Evolutionary conservation across 2,797 vertebrate genomes (phyloP).

Genomic region (Molossus alvarezi): DNA sequence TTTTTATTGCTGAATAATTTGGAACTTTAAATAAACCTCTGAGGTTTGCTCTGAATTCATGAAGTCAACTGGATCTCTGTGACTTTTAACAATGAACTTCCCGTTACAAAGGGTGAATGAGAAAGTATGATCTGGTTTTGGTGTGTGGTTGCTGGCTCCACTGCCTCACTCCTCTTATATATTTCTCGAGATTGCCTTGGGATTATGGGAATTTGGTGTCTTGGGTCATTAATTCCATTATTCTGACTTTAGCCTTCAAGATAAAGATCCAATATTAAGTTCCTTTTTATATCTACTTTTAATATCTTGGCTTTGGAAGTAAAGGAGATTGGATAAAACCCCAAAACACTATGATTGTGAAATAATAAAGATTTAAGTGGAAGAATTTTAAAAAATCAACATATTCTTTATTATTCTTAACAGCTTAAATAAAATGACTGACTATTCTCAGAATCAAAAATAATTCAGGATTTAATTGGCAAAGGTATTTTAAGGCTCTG

Average conservation of each 20-base stretch:
- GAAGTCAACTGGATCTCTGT: background rate
- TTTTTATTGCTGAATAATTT: background rate
- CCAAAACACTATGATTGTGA: background rate
- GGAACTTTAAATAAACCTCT: slow-evolving; percentile 18
- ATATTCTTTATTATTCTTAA: slow-evolving; percentile 48
- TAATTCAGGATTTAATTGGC: slow-evolving; percentile 83
- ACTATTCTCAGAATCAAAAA: slow-evolving; percentile 76
- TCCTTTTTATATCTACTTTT: slow-evolving; percentile 53
- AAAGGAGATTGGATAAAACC: slow-evolving; percentile 43
- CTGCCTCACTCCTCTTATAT: background rate
- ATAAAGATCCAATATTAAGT: slow-evolving; percentile 22
- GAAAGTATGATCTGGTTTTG: background rate
- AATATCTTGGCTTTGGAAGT: slow-evolving; percentile 21
- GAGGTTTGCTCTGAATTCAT: background rate
- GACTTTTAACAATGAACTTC: background rate
- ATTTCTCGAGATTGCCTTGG: slow-evolving; percentile 59
- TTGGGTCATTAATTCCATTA: slow-evolving; percentile 5
- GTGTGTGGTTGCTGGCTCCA: background rate
- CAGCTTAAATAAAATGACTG: slow-evolving; percentile 74
- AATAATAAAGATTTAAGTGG: slow-evolving; percentile 52
- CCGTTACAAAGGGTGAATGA: background rate
- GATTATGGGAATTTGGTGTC: slow-evolving; percentile 51
- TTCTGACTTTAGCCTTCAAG: slow-evolving; percentile 62
- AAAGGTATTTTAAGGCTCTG: slow-evolving; percentile 83
- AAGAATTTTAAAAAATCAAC: slow-evolving; percentile 4